Percentiles rank a stretch among this genome's conserved stretches.
Conservation (phyloP, 2,888 invertebrate genomes). For the Rosalia funebris region DNA sequence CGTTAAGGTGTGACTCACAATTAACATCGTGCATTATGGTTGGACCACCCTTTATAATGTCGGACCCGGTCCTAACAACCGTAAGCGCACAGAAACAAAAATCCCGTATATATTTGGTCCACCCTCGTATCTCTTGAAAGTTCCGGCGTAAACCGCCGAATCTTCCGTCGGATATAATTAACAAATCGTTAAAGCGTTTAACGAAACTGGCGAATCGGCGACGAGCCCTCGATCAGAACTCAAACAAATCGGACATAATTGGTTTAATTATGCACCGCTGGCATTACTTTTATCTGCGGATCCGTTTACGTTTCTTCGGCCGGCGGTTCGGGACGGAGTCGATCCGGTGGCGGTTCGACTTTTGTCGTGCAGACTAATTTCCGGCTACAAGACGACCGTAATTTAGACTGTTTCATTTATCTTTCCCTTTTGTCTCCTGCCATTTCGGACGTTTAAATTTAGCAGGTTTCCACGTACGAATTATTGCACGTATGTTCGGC, state of each 20-base stretch:
- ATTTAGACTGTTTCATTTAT: conserved; percentile 60
- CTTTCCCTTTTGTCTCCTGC: conserved; percentile 48
- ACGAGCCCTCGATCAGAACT: conserved; percentile 46
- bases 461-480: conserved; percentile 40
- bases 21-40: too few species aligned
- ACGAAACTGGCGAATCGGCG: conserved; percentile 43
- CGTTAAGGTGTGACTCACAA: too few species aligned
- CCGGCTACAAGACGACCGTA: conserved; percentile 57
- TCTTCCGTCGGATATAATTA: too few species aligned
- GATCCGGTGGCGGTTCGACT: conserved; percentile 51
- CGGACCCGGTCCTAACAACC: too few species aligned
- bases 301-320: conserved; percentile 1
- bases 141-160: too few species aligned
- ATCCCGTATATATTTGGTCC: too few species aligned
- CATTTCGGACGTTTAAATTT: conserved; percentile 39
- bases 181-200: conserved; percentile 44
- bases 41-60: too few species aligned
- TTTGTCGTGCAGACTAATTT: conserved; percentile 59
- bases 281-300: conserved; percentile 34
- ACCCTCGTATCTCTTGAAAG: too few species aligned
- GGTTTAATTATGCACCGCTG: conserved; percentile 44
- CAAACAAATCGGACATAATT: conserved; percentile 49
- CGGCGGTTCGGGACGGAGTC: conserved; percentile 13
- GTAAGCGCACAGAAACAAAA: too few species aligned
- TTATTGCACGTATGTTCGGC: conserved; percentile 37